These are phyloP conservation scores for Aselliscus stoliczkanus DNA, from an alignment of 2,797 vertebrate genomes.

Conservation along the genomic window DNA sequence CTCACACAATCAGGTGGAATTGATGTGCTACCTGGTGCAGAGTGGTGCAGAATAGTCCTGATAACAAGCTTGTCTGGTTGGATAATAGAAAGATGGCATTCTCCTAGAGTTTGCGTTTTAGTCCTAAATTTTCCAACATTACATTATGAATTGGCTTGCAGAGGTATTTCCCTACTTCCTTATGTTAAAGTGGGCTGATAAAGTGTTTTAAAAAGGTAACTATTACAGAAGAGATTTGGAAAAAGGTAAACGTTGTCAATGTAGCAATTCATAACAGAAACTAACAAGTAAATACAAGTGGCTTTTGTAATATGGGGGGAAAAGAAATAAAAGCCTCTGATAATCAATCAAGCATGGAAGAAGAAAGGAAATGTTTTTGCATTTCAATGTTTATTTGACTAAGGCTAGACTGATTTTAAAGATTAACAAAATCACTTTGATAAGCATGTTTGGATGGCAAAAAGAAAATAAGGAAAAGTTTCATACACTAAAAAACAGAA, in stretches of 20 bases:
- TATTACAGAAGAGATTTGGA: neutral
- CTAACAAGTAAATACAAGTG: slow-evolving; percentile 7
- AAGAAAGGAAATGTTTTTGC: neutral
- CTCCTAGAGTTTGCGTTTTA: neutral
- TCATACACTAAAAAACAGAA: neutral
- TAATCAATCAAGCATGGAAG: neutral
- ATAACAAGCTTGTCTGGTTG: neutral
- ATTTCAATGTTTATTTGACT: neutral
- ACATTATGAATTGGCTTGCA: neutral
- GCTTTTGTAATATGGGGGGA: neutral
- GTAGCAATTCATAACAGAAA: neutral
- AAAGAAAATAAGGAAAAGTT: neutral
- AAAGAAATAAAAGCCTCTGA: neutral
- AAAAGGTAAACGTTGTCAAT: neutral
- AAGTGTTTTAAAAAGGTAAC: neutral
- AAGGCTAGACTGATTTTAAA: neutral
- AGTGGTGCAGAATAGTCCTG: rapidly evolving
- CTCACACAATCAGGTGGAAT: neutral
- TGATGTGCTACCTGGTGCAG: rapidly evolving
- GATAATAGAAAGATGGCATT: too few relatives aligned
- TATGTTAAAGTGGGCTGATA: neutral
- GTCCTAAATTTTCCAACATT: neutral
- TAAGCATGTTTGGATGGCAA: neutral
- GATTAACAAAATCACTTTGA: neutral
- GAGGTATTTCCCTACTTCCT: neutral